Percentiles rank a stretch among this genome's conserved stretches.
These are phyloP conservation scores for Spisula solida DNA, from an alignment of 2,888 invertebrate species.

Conservation along the genomic window DNA sequence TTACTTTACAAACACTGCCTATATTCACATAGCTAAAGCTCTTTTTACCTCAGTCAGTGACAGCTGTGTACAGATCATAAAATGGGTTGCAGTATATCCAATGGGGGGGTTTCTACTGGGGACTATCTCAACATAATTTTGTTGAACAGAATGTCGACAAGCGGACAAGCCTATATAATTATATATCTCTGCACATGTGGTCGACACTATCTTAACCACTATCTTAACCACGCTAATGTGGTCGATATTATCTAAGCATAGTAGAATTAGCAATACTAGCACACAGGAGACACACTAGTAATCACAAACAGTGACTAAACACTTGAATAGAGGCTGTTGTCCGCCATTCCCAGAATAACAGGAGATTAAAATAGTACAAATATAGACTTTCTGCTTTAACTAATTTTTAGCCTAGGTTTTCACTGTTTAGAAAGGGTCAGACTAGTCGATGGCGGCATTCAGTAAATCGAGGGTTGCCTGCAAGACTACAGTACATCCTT, in stretches of 20 bases:
- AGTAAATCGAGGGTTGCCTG: too few species aligned
- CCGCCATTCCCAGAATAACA: too few species aligned
- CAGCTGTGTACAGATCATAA: constrained; percentile 52
- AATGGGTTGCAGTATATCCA: constrained; percentile 27
- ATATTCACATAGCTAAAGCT: constrained; percentile 39
- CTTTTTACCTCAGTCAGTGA: constrained; percentile 37
- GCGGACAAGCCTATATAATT: neutral
- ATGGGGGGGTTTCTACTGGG: constrained; percentile 37
- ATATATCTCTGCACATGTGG: neutral
- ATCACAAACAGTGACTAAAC: too few species aligned
- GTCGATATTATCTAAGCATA: neutral
- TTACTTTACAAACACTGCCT: constrained; percentile 48
- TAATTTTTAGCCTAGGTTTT: too few species aligned
- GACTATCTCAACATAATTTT: constrained; percentile 49
- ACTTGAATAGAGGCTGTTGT: too few species aligned
- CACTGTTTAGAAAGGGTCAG: too few species aligned
- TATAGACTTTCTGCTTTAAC: too few species aligned
- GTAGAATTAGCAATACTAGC: neutral
- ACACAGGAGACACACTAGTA: too few species aligned
- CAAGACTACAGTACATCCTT: too few species aligned
- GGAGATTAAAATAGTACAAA: too few species aligned
- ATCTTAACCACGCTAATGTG: neutral
- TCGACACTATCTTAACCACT: neutral
- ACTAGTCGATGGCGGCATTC: too few species aligned
- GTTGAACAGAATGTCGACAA: neutral